These are phyloP conservation scores for Ips nitidus DNA, from an alignment of 1,140 invertebrate genomes.

Conservation along the genomic window DNA sequence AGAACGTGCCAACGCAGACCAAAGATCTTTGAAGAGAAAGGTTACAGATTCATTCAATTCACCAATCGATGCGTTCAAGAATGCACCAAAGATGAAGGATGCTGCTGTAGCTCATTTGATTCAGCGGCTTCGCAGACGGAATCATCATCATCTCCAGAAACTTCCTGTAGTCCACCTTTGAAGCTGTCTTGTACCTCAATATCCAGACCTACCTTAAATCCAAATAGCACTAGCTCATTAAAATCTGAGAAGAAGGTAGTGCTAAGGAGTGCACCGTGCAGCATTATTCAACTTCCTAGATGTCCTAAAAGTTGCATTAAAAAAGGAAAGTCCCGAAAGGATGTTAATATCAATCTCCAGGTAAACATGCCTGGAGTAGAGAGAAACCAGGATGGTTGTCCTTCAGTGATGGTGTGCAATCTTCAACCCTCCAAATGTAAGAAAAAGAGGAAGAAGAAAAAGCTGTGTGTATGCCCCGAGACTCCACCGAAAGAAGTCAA, in stretches of 20 bases:
- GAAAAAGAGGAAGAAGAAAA: conserved; percentile 10
- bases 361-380: conserved; percentile 18
- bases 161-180: too few relatives aligned
- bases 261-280: conserved; percentile 13
- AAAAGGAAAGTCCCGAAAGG: conserved; percentile 1
- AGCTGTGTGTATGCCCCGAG: too few relatives aligned
- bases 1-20: conserved; percentile 5
- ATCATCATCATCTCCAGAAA: too few relatives aligned
- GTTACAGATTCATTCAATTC: conserved; percentile 22
- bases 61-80: conserved; percentile 17
- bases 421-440: not conserved
- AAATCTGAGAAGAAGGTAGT: not conserved
- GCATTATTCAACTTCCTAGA: not conserved
- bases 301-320: not conserved
- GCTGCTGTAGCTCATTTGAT: not conserved
- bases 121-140: not conserved
- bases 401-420: not conserved
- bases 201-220: not conserved
- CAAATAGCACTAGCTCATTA: too few relatives aligned
- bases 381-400: not conserved
- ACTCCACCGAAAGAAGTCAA: too few relatives aligned
- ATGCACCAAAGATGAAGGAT: not conserved
- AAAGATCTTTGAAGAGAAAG: conserved; percentile 23
- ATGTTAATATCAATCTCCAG: conserved; percentile 22
- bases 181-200: too few relatives aligned